phyloP scores from a whole-genome alignment of 2,888 invertebrate genomes.

The Falcaria lacertinaria region DNA sequence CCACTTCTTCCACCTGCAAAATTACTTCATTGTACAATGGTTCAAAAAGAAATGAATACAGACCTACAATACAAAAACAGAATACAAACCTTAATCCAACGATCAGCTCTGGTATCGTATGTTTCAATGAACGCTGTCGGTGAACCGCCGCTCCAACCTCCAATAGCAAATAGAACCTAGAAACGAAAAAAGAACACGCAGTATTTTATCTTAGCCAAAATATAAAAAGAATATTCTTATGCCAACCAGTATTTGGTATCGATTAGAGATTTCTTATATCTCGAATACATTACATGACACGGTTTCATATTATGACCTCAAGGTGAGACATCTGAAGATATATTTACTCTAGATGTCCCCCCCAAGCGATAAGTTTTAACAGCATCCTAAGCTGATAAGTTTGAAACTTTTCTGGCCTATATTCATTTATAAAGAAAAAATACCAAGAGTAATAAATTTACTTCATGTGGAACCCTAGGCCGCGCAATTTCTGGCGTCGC shows the following conservation, averaged over 20 bases:
- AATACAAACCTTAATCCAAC: conserved; percentile 86
- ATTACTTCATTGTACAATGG: conserved; percentile 2
- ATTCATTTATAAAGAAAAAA: too few species aligned
- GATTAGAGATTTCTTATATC: too few species aligned
- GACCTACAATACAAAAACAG: neutral
- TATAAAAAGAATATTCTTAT: neutral
- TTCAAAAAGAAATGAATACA: too few species aligned
- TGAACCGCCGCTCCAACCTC: conserved; percentile 82
- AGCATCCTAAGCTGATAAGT: too few species aligned
- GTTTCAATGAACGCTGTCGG: conserved; percentile 91
- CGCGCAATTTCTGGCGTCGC: conserved; percentile 91
- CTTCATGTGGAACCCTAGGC: conserved; percentile 91
- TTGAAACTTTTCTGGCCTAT: too few species aligned
- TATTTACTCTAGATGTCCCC: too few species aligned
- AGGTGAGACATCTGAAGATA: too few species aligned
- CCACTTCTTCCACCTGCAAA: conserved; percentile 84
- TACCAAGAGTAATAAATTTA: conserved; percentile 21
- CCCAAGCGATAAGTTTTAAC: too few species aligned
- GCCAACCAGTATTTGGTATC: too few species aligned
- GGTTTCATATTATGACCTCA: too few species aligned
- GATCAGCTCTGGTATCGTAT: conserved; percentile 92
- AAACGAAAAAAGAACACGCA: conserved; percentile 5
- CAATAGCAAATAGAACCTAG: conserved; percentile 86
- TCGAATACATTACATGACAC: too few species aligned
- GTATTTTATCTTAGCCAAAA: neutral